Conservation (phyloP, 2,888 invertebrate genomes). For the Apeira syringaria region DNA sequence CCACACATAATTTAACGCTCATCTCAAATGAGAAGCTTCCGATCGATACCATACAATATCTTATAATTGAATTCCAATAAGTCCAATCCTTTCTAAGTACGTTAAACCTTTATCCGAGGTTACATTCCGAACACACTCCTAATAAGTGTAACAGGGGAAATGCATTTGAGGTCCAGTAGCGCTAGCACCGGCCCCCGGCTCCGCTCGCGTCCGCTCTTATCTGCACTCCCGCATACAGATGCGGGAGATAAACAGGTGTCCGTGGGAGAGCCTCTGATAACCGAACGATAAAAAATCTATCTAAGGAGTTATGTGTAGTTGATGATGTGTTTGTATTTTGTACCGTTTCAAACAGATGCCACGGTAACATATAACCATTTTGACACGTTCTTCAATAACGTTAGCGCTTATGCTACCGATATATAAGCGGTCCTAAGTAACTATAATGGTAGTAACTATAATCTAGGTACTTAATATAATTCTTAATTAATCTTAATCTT, state of each 20-base stretch:
- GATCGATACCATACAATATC: constrained; percentile 28
- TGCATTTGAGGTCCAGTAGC: constrained; percentile 68
- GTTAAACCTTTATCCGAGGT: constrained; percentile 23
- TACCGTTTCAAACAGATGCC: too few species aligned
- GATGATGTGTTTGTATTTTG: too few species aligned
- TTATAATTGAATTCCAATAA: constrained; percentile 31
- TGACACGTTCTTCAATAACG: too few species aligned
- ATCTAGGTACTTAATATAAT: too few species aligned
- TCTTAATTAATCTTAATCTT: too few species aligned
- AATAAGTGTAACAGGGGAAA: constrained; percentile 75
- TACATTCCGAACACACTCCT: constrained; percentile 47
- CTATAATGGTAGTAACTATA: too few species aligned
- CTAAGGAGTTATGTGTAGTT: too few species aligned
- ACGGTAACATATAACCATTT: too few species aligned
- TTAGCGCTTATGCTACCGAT: too few species aligned
- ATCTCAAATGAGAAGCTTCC: constrained; percentile 28
- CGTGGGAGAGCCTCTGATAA: constrained; percentile 43
- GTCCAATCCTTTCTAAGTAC: constrained; percentile 22
- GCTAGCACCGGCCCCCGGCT: constrained; percentile 52
- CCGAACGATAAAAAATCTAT: too few species aligned
- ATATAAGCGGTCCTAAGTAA: too few species aligned
- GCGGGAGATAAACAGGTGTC: constrained; percentile 64
- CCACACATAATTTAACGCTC: constrained; percentile 23
- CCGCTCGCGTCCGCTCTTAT: constrained; percentile 59
- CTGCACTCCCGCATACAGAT: constrained; percentile 55